Percentiles rank a stretch among this genome's conserved stretches.
These are phyloP conservation scores for Eurytemora carolleeae DNA, from an alignment of 1,140 invertebrate species.

Conservation along the genomic window DNA sequence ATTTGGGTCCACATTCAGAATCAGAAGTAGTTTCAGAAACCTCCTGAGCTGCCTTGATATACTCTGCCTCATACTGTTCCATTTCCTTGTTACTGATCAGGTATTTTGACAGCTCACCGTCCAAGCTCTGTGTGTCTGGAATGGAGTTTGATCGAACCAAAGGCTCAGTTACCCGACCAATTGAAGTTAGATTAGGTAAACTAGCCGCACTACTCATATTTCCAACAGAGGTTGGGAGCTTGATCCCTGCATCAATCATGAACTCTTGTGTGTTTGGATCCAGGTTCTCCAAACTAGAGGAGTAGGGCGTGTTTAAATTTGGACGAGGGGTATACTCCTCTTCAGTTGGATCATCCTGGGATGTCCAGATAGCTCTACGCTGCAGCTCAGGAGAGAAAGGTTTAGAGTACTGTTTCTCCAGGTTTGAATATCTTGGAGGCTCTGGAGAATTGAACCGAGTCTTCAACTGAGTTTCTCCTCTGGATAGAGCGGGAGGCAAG, in stretches of 20 bases:
- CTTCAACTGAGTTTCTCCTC: no score
- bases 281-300: slow-evolving; percentile 20
- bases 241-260: slow-evolving; percentile 31
- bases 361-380: no score
- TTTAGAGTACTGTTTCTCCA: no score
- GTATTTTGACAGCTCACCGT: slow-evolving; percentile 6
- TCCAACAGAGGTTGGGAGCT: slow-evolving; percentile 21
- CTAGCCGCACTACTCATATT: background rate
- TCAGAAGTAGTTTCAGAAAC: no score
- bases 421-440: no score
- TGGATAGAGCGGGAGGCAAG: no score
- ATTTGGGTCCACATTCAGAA: no score
- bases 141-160: background rate
- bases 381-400: no score
- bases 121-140: background rate
- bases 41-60: background rate
- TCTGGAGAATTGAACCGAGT: no score
- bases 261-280: slow-evolving; percentile 26
- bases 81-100: slow-evolving; percentile 7
- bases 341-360: no score
- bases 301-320: no score
- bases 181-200: slow-evolving; percentile 5
- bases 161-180: background rate
- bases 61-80: slow-evolving; percentile 7
- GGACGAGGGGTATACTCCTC: no score